phyloP scores from a whole-genome alignment of 2,113 vertebrate species.

The Carettochelys insculpta region DNA sequence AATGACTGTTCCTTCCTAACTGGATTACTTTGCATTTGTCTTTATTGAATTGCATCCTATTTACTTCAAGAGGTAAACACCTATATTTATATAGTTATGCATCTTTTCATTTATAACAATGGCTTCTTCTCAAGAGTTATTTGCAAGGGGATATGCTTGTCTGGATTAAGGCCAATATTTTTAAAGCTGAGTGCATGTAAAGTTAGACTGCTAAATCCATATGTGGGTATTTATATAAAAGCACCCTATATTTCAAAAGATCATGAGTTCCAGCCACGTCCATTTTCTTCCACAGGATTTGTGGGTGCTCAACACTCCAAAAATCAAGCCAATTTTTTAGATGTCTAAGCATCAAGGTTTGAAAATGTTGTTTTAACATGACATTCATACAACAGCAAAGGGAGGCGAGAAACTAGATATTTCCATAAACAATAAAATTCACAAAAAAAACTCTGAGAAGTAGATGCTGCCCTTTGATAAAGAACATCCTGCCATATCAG shows the following conservation, averaged over 20 bases:
- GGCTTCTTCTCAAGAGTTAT: not conserved
- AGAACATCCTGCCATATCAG: not conserved
- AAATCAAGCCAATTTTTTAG: not conserved
- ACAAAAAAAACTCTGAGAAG: not conserved
- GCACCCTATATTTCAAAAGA: not conserved
- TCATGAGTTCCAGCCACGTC: not conserved
- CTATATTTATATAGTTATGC: not conserved
- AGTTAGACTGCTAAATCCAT: not conserved
- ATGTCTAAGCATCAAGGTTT: not conserved
- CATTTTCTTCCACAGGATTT: not conserved
- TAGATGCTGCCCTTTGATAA: not conserved
- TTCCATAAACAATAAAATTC: not conserved
- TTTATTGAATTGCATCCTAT: too few relatives aligned
- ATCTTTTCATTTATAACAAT: not conserved
- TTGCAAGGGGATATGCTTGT: not conserved
- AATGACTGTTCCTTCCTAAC: too few relatives aligned
- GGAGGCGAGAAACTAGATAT: fast-evolving
- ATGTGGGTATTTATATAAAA: not conserved
- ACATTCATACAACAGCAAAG: not conserved
- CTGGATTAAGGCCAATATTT: not conserved
- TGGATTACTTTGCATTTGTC: too few relatives aligned
- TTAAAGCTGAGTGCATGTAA: not conserved
- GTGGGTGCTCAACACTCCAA: not conserved
- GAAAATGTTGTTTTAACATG: not conserved
- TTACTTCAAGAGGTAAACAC: too few relatives aligned